A percentile compares a stretch with the other conserved stretches of the same genome.
phyloP scores from a whole-genome alignment of 2,888 invertebrate species.

The Oasisia sp. region DNA sequence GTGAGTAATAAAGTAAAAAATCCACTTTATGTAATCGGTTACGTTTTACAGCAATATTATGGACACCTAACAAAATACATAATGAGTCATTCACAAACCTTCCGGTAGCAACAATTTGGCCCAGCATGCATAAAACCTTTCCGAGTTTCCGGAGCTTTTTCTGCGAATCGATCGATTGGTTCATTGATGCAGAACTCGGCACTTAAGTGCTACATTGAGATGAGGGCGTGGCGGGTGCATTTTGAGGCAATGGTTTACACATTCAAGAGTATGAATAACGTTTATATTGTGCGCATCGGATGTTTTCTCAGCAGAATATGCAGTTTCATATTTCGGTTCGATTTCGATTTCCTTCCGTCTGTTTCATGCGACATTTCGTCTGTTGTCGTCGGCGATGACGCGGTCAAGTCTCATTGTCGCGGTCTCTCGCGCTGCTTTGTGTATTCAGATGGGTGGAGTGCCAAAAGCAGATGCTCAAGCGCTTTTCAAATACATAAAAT shows the following conservation, averaged over 20 bases:
- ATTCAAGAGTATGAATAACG: background rate
- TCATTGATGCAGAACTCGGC: background rate
- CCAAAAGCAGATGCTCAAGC: no score
- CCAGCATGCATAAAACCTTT: background rate
- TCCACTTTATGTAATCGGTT: no score
- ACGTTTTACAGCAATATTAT: no score
- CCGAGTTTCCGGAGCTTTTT: background rate
- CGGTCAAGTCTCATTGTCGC: background rate
- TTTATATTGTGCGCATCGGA: background rate
- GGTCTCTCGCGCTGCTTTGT: background rate
- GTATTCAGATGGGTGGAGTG: no score
- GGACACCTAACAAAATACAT: background rate
- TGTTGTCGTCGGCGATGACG: background rate
- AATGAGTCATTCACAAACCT: background rate
- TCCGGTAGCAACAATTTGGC: background rate
- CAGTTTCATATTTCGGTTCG: background rate
- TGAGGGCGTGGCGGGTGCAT: background rate
- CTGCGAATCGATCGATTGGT: background rate
- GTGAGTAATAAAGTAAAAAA: no score
- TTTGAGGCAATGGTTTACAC: background rate
- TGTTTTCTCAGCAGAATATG: background rate
- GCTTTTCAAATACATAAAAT: no score
- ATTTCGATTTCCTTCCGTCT: background rate
- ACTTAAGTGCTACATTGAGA: background rate
- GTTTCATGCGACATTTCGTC: background rate